Conservation (phyloP, 2,888 invertebrate species). For the Petrolisthes cinctipes region DNA sequence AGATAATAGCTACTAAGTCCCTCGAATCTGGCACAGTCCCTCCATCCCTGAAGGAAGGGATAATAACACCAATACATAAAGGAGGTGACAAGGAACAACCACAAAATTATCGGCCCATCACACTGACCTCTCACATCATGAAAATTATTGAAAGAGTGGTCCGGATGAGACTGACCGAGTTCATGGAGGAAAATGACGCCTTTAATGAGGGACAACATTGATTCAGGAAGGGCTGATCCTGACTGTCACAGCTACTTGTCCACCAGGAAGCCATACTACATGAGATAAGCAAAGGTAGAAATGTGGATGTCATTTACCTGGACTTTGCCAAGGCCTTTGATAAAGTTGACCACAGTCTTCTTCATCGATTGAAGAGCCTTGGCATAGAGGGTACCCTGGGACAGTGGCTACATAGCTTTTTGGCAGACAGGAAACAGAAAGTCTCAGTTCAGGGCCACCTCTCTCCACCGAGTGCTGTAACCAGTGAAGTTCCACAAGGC, state of each 20-base stretch:
- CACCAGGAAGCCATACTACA: not conserved
- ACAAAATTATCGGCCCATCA: not conserved
- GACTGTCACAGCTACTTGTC: not conserved
- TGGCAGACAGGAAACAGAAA: constrained; percentile 19
- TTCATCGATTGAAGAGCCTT: not conserved
- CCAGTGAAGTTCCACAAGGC: not conserved
- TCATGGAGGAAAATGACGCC: too few species aligned
- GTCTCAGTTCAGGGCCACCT: constrained; percentile 6
- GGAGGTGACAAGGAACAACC: not conserved
- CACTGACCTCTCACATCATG: not conserved
- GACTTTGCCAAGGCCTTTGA: constrained; percentile 32
- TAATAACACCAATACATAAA: not conserved
- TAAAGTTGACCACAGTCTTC: constrained; percentile 24
- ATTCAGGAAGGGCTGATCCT: not conserved
- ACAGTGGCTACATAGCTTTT: not conserved
- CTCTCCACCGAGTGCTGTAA: not conserved
- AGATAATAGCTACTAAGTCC: constrained; percentile 3
- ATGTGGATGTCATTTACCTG: constrained; percentile 30
- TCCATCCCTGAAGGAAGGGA: not conserved
- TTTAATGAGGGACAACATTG: not conserved
- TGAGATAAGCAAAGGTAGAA: constrained; percentile 1
- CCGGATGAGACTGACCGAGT: not conserved
- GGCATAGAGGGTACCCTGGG: too few species aligned
- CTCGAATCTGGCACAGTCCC: constrained; percentile 17
- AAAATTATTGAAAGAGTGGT: not conserved